A percentile compares a stretch with the other conserved stretches of the same genome.
Evolutionary conservation across 2,113 vertebrate species (phyloP).

Genomic region (Sisor rabdophorus): DNA sequence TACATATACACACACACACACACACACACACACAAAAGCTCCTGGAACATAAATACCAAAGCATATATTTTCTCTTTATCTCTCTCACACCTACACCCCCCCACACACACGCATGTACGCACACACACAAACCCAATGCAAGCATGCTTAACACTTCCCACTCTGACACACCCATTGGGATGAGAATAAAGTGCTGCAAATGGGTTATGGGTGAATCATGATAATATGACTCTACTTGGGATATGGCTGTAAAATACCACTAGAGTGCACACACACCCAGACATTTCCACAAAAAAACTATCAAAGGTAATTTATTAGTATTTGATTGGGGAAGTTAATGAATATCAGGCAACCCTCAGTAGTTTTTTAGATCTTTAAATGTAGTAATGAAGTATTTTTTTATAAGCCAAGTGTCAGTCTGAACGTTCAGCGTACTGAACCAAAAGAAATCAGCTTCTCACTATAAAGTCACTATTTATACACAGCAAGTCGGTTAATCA

Average conservation of each 20-base stretch:
- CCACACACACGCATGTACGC: slow-evolving; percentile 11
- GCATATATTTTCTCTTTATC: slow-evolving; percentile 31
- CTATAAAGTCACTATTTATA: neutral
- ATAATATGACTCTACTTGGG: slow-evolving; percentile 41
- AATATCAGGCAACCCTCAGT: too few relatives aligned
- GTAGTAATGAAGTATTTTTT: neutral
- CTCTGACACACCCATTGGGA: slow-evolving; percentile 52
- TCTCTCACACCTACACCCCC: neutral
- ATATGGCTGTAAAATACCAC: slow-evolving; percentile 52
- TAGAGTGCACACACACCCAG: slow-evolving; percentile 12
- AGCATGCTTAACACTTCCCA: slow-evolving; percentile 51
- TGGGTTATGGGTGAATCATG: slow-evolving; percentile 66
- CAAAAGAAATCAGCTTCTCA: slow-evolving; percentile 49
- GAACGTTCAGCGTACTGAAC: slow-evolving; percentile 25
- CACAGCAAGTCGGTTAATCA: neutral
- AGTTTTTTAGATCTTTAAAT: neutral
- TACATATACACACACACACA: slow-evolving; percentile 20
- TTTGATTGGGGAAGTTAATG: too few relatives aligned
- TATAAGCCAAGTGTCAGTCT: slow-evolving; percentile 22
- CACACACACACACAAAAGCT: slow-evolving; percentile 28
- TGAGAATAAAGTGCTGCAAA: slow-evolving; percentile 52
- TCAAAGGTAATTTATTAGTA: too few relatives aligned
- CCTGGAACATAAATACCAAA: neutral
- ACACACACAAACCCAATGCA: slow-evolving; percentile 9
- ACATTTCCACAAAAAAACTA: neutral